A percentile compares a stretch with the other conserved stretches of the same genome.
These are phyloP conservation scores for Syngnathus rostellatus DNA, from an alignment of 2,797 vertebrate genomes.

Conservation along the genomic window DNA sequence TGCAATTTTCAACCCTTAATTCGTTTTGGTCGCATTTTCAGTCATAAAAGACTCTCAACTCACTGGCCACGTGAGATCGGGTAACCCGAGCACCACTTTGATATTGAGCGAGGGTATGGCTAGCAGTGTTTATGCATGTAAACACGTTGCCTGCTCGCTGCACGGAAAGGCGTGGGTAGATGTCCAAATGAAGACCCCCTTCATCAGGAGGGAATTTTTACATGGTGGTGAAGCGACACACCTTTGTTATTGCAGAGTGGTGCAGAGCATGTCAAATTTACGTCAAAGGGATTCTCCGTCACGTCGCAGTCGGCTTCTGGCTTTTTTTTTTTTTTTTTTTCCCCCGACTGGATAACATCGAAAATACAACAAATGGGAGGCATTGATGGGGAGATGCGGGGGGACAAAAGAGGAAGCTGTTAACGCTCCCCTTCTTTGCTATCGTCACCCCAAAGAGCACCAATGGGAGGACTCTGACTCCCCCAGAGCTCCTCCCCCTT, in stretches of 20 bases:
- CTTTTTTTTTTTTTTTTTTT: slow-evolving; percentile 11
- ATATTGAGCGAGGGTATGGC: slow-evolving; percentile 21
- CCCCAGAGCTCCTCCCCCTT: slow-evolving; percentile 55
- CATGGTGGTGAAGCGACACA: neutral
- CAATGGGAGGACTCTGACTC: slow-evolving; percentile 52
- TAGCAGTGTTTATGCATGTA: slow-evolving; percentile 13
- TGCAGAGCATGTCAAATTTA: neutral
- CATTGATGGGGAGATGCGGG: slow-evolving; percentile 45
- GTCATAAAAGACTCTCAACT: neutral
- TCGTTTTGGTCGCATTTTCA: neutral
- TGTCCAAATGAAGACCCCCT: neutral
- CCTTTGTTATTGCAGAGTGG: neutral
- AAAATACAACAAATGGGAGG: slow-evolving; percentile 24
- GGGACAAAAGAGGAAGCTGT: slow-evolving; percentile 41
- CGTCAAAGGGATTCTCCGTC: slow-evolving; percentile 17
- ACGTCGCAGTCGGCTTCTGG: slow-evolving; percentile 5
- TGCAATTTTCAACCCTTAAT: slow-evolving; percentile 5
- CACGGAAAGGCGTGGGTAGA: neutral
- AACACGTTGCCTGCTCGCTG: neutral
- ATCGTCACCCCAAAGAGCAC: slow-evolving; percentile 50
- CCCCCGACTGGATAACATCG: slow-evolving; percentile 10
- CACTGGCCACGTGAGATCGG: neutral
- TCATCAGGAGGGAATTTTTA: too few relatives aligned
- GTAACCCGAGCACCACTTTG: neutral
- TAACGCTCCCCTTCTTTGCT: slow-evolving; percentile 59